These are phyloP conservation scores for Trissolcus brochymenae DNA, from an alignment of 2,888 invertebrate species.

Conservation along the genomic window DNA sequence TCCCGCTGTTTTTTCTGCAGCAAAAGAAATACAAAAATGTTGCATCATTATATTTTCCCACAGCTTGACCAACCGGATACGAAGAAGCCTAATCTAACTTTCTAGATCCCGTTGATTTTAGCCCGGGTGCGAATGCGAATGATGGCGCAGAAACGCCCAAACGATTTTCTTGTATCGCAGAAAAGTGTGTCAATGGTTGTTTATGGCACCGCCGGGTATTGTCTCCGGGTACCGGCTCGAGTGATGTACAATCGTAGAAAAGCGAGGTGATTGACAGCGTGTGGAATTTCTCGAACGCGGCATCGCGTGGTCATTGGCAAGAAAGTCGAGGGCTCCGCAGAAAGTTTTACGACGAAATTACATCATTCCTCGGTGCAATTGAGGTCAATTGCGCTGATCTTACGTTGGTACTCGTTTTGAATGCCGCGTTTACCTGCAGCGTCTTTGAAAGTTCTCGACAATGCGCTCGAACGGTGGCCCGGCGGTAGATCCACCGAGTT, in stretches of 20 bases:
- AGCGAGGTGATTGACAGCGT: conserved; percentile 14
- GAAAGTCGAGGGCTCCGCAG: conserved; percentile 15
- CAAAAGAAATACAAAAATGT: no score
- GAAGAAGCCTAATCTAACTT: conserved; percentile 4
- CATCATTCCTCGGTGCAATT: conserved; percentile 34
- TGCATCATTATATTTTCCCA: neutral
- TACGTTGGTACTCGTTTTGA: conserved; percentile 26
- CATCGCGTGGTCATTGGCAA: conserved; percentile 19
- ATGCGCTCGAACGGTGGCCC: conserved; percentile 17
- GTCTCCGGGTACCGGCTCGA: conserved; percentile 13
- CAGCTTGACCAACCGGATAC: conserved; percentile 14
- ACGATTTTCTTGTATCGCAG: conserved; percentile 10
- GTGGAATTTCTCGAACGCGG: conserved; percentile 10
- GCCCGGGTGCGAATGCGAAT: conserved; percentile 12
- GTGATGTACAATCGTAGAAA: conserved; percentile 19
- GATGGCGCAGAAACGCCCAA: conserved; percentile 27
- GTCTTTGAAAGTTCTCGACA: conserved; percentile 41
- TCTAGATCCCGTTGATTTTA: conserved; percentile 28
- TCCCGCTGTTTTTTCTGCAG: no score
- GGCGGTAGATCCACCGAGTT: conserved; percentile 21
- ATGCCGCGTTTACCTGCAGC: conserved; percentile 36
- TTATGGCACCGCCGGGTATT: conserved; percentile 26
- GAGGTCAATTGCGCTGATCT: conserved; percentile 40
- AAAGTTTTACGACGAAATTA: conserved; percentile 31
- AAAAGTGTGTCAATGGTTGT: conserved; percentile 30